A percentile compares a stretch with the other conserved stretches of the same genome.
Conservation (phyloP, 1,140 invertebrate species). For the Prorops nasuta region DNA sequence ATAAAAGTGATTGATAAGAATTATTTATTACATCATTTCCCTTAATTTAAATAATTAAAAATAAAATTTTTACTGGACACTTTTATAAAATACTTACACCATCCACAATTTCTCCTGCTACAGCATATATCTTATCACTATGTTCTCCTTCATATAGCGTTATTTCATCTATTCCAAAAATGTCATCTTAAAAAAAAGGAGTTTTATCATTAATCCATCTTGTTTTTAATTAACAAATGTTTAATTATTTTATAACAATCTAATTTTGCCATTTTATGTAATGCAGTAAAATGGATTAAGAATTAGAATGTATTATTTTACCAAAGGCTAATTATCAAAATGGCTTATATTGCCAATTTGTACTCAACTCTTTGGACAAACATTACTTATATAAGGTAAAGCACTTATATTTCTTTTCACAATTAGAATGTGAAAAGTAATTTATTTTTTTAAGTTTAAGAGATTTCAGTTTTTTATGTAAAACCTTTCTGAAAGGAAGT, state of each 20-base stretch:
- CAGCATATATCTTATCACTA: slow-evolving; percentile 80
- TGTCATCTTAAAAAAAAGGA: slow-evolving; percentile 63
- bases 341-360: slow-evolving; percentile 23
- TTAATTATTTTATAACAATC: too few relatives aligned
- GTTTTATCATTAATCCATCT: slow-evolving; percentile 3
- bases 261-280: not conserved
- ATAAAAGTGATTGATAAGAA: slow-evolving; percentile 26
- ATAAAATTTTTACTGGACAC: too few relatives aligned
- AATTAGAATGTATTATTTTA: slow-evolving; percentile 36
- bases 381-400: not conserved
- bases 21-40: not conserved
- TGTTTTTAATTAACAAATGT: too few relatives aligned
- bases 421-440: not conserved
- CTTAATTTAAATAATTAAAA: not conserved
- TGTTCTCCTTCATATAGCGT: slow-evolving; percentile 80
- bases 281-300: not conserved
- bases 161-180: slow-evolving; percentile 87
- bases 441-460: too few relatives aligned
- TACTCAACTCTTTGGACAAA: slow-evolving; percentile 46
- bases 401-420: not conserved
- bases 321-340: slow-evolving; percentile 43
- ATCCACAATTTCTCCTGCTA: slow-evolving; percentile 86
- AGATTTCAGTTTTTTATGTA: too few relatives aligned
- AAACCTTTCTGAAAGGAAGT: too few relatives aligned
- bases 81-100: slow-evolving; percentile 64